phyloP scores from a whole-genome alignment of 1,140 invertebrate species.

The Grapholita molesta region DNA sequence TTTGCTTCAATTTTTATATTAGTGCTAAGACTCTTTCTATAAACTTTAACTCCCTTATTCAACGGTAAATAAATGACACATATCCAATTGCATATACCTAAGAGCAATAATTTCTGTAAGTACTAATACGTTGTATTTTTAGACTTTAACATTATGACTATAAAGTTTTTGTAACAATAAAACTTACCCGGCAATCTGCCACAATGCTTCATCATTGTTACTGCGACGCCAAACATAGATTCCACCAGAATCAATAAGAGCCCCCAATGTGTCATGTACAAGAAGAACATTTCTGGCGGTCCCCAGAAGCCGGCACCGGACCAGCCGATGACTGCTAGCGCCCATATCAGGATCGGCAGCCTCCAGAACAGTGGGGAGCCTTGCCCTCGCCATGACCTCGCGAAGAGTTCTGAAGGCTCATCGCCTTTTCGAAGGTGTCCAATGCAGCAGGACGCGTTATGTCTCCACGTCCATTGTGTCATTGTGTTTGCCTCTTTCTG shows the following conservation, averaged over 20 bases:
- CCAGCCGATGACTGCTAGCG: conserved; percentile 40
- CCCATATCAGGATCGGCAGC: conserved; percentile 59
- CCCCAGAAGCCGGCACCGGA: conserved; percentile 59
- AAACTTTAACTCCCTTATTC: too few relatives aligned
- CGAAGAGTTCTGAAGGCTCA: conserved; percentile 43
- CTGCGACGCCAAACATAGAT: conserved; percentile 55
- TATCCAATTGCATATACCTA: too few relatives aligned
- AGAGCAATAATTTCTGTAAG: too few relatives aligned
- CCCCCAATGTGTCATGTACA: conserved; percentile 74
- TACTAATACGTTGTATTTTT: too few relatives aligned
- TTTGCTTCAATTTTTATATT: too few relatives aligned
- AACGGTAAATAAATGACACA: too few relatives aligned
- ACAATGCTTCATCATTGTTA: conserved; percentile 37
- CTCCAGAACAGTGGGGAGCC: conserved; percentile 60
- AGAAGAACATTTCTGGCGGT: conserved; percentile 49
- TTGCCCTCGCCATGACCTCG: conserved; percentile 42
- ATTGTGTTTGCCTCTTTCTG: conserved; percentile 24
- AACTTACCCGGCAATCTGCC: conserved; percentile 42
- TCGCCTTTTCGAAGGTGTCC: conserved; percentile 42
- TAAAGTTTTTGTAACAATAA: too few relatives aligned
- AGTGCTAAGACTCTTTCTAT: too few relatives aligned
- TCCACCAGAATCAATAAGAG: conserved; percentile 55
- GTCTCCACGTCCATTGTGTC: conserved; percentile 39
- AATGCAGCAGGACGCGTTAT: conserved; percentile 38
- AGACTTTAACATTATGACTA: too few relatives aligned